These are phyloP conservation scores for Oxycera nigricornis DNA, from an alignment of 2,888 invertebrate species.

Conservation along the genomic window DNA sequence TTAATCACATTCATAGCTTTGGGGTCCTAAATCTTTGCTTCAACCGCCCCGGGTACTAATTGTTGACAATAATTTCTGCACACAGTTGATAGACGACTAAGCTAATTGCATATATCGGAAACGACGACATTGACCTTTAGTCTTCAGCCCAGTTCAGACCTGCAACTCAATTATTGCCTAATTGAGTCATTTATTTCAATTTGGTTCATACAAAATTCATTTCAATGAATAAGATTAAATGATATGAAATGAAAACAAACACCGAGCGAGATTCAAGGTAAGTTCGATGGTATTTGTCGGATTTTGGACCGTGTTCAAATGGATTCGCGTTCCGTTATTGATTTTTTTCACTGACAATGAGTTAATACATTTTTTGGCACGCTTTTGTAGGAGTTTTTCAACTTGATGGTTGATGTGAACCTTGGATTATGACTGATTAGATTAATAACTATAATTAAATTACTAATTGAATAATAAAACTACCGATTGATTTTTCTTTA, in stretches of 20 bases:
- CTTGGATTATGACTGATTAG: no score
- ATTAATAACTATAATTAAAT: no score
- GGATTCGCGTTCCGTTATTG: background rate
- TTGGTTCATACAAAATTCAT: background rate
- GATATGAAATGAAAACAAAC: background rate
- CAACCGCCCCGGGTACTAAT: slow-evolving; percentile 8
- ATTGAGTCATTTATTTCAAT: slow-evolving; percentile 19
- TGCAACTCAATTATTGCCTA: slow-evolving; percentile 9
- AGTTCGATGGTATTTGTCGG: background rate
- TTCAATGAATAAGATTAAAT: no score
- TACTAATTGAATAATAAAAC: no score
- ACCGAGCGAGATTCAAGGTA: background rate
- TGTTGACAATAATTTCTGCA: slow-evolving; percentile 1
- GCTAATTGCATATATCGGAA: background rate
- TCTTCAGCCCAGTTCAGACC: background rate
- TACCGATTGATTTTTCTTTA: no score
- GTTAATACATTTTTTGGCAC: background rate
- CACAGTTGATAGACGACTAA: background rate
- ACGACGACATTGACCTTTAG: slow-evolving; percentile 35
- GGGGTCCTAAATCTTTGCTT: background rate
- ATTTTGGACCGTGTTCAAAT: background rate
- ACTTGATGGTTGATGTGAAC: no score
- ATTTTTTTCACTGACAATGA: background rate
- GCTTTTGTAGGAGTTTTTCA: no score
- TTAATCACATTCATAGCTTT: background rate